Percentiles rank a stretch among this genome's conserved stretches.
Evolutionary conservation across 1,140 invertebrate genomes (phyloP).

Genomic region (Philopotamus ludificatus): DNA sequence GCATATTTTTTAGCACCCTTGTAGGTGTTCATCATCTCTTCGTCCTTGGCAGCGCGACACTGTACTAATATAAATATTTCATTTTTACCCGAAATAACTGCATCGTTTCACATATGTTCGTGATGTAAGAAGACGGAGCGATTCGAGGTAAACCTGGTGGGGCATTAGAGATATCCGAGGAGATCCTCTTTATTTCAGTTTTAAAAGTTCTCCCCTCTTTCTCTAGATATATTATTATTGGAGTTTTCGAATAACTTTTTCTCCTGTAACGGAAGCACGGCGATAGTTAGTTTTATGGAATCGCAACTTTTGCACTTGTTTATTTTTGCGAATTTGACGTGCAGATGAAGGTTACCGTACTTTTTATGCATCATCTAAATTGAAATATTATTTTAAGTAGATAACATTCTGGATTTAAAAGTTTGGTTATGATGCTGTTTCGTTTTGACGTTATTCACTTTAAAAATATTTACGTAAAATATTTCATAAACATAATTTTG

Average conservation of each 20-base stretch:
- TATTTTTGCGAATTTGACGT: constrained; percentile 10
- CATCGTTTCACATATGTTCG: constrained; percentile 14
- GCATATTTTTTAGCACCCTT: constrained; percentile 15
- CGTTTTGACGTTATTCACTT: too few relatives aligned
- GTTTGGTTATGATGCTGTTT: too few relatives aligned
- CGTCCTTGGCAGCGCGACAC: background rate
- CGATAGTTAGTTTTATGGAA: constrained; percentile 27
- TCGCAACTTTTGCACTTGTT: background rate
- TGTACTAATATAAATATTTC: too few relatives aligned
- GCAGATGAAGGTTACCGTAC: background rate
- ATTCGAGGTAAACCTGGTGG: constrained; percentile 3
- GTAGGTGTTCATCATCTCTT: background rate
- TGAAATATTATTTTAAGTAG: background rate
- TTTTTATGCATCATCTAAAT: background rate
- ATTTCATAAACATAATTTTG: too few relatives aligned
- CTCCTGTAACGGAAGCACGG: constrained; percentile 1
- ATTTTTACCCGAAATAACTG: constrained; percentile 14
- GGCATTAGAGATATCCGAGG: constrained; percentile 36
- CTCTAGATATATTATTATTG: constrained; percentile 42
- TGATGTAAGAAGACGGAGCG: constrained; percentile 4
- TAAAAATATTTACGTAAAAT: too few relatives aligned
- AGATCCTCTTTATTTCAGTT: constrained; percentile 42
- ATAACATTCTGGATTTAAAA: background rate
- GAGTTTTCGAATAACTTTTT: constrained; percentile 37
- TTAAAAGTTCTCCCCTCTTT: constrained; percentile 26